These are phyloP conservation scores for Sorex fumeus DNA, from an alignment of 2,113 vertebrate species.

Conservation along the genomic window DNA sequence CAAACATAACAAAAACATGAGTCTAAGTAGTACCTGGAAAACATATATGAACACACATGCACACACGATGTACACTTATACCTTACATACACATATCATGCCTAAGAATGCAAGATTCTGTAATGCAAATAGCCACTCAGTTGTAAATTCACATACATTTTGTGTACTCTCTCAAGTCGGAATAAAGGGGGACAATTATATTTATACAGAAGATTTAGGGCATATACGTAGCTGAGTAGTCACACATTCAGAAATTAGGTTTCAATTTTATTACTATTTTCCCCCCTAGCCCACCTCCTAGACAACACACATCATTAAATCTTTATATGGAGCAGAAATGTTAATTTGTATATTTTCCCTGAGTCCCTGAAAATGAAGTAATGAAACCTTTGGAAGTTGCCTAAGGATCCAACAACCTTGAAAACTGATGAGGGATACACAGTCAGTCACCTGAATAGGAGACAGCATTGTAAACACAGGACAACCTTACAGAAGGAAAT, in stretches of 20 bases:
- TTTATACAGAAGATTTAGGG: not conserved
- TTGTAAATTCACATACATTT: not conserved
- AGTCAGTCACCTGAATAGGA: not conserved
- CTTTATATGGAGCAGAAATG: not conserved
- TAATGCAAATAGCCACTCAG: not conserved
- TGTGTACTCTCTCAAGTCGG: not conserved
- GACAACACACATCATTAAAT: not conserved
- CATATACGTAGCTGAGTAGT: constrained; percentile 36
- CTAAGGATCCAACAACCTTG: constrained; percentile 11
- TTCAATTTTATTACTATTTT: not conserved
- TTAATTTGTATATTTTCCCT: constrained; percentile 11
- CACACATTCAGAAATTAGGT: not conserved
- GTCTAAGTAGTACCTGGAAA: not conserved
- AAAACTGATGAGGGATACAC: not conserved
- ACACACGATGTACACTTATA: not conserved
- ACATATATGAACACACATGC: not conserved
- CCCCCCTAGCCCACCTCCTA: not conserved
- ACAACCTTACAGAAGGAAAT: not conserved
- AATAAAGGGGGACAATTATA: not conserved
- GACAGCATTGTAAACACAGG: rapidly evolving
- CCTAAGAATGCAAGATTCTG: not conserved
- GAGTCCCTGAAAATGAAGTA: not conserved
- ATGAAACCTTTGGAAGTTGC: not conserved
- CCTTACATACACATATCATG: not conserved
- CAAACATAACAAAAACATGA: not conserved